A percentile compares a stretch with the other conserved stretches of the same genome.
phyloP scores from a whole-genome alignment of 1,140 invertebrate species.

The Drosophila saltans region DNA sequence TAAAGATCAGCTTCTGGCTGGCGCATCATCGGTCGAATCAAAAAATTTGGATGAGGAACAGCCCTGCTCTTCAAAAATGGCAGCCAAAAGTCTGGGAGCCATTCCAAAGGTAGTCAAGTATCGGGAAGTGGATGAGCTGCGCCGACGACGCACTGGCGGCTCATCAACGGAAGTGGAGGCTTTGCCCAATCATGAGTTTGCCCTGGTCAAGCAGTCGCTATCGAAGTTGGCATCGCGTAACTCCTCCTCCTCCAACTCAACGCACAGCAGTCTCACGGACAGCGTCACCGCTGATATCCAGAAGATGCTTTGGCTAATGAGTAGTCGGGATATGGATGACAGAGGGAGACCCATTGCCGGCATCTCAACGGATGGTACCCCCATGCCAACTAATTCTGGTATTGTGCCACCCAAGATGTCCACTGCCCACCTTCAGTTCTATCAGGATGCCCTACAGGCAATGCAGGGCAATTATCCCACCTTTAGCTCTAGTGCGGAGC shows the following conservation, averaged over 20 bases:
- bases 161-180: conserved; percentile 8
- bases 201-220: conserved; percentile 48
- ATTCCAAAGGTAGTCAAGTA: conserved; percentile 86
- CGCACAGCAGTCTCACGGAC: conserved; percentile 73
- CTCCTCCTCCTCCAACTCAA: conserved; percentile 74
- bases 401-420: conserved; percentile 75
- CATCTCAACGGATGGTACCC: conserved; percentile 56
- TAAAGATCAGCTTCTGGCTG: conserved; percentile 86
- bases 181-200: conserved; percentile 39
- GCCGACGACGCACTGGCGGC: conserved; percentile 41
- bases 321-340: conserved; percentile 70
- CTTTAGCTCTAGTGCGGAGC: conserved; percentile 53
- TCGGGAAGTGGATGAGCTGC: conserved; percentile 71
- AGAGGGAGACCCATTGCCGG: conserved; percentile 63
- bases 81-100: conserved; percentile 87
- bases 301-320: conserved; percentile 81
- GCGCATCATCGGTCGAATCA: conserved; percentile 80
- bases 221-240: conserved; percentile 63
- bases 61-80: conserved; percentile 59
- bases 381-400: conserved; percentile 53
- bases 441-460: conserved; percentile 76
- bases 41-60: conserved; percentile 77
- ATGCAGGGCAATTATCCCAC: conserved; percentile 58
- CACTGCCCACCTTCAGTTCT: conserved; percentile 74
- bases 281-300: conserved; percentile 79